phyloP scores from a whole-genome alignment of 2,797 vertebrate species.

The Platyrinchus mystaceus region DNA sequence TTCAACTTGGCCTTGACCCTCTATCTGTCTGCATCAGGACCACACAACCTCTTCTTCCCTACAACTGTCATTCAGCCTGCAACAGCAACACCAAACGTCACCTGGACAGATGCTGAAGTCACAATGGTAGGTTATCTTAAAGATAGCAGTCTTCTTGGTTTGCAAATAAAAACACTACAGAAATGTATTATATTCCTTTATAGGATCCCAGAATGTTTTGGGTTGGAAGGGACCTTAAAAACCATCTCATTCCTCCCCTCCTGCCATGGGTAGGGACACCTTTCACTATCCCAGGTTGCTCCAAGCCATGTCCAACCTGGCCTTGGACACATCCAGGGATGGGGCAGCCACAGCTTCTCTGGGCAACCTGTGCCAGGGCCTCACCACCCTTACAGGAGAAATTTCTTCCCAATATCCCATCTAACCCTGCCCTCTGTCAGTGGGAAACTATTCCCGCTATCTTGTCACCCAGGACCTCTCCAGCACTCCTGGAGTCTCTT shows the following conservation, averaged over 20 bases:
- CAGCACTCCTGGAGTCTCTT: background rate
- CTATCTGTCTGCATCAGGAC: slow-evolving; percentile 88
- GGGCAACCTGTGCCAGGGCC: background rate
- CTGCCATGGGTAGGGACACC: background rate
- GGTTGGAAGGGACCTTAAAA: background rate
- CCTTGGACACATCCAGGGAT: background rate
- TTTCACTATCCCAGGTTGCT: rapidly evolving
- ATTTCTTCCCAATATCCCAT: background rate
- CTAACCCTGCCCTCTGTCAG: rapidly evolving
- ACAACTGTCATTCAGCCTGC: slow-evolving; percentile 80
- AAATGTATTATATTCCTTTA: background rate
- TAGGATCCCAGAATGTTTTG: background rate
- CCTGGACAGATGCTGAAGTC: slow-evolving; percentile 85
- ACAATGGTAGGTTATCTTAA: slow-evolving; percentile 76
- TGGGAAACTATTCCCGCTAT: background rate
- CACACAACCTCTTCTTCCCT: slow-evolving; percentile 90
- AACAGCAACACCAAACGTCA: slow-evolving; percentile 83
- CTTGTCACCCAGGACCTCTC: background rate
- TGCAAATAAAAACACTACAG: background rate
- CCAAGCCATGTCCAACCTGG: rapidly evolving
- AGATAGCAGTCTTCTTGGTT: background rate
- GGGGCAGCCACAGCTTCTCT: background rate
- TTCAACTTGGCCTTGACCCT: slow-evolving; percentile 91
- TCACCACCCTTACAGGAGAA: background rate
- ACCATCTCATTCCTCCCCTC: rapidly evolving